phyloP scores from a whole-genome alignment of 1,140 invertebrate species.

The Thaumatotibia leucotreta region DNA sequence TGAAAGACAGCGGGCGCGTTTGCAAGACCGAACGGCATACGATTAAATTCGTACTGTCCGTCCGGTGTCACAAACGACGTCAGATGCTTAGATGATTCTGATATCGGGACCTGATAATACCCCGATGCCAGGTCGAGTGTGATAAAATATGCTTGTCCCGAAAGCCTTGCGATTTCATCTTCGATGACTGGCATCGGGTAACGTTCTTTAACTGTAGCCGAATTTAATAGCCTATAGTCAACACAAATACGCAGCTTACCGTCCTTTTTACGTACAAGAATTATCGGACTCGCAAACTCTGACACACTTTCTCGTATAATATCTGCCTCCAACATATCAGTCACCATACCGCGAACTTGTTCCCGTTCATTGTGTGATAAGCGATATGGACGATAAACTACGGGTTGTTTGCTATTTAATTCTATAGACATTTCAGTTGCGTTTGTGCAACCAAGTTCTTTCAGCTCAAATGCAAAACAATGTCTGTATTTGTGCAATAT shows the following conservation, averaged over 20 bases:
- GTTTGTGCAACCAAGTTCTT: conserved; percentile 23
- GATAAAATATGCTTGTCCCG: neutral
- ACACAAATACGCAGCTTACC: neutral
- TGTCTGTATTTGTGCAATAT: conserved; percentile 20
- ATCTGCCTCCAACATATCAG: neutral
- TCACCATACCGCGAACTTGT: neutral
- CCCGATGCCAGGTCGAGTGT: conserved; percentile 14
- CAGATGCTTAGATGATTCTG: neutral
- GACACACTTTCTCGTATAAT: neutral
- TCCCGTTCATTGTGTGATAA: conserved; percentile 24
- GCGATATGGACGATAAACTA: conserved; percentile 25
- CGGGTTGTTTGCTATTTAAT: conserved; percentile 19
- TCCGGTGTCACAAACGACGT: too few species aligned
- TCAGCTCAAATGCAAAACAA: conserved; percentile 25
- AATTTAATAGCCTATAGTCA: neutral
- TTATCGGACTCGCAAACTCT: conserved; percentile 9
- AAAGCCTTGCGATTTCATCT: neutral
- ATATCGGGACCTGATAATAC: neutral
- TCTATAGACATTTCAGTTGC: conserved; percentile 23
- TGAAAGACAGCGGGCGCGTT: too few species aligned
- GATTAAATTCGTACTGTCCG: too few species aligned
- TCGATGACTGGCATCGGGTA: conserved; percentile 13
- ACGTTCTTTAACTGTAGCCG: neutral
- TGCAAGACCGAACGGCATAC: too few species aligned
- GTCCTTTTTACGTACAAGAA: conserved; percentile 11